A percentile compares a stretch with the other conserved stretches of the same genome.
Evolutionary conservation across 2,888 invertebrate species (phyloP).

Genomic region (Drosophila tanythrix): DNA sequence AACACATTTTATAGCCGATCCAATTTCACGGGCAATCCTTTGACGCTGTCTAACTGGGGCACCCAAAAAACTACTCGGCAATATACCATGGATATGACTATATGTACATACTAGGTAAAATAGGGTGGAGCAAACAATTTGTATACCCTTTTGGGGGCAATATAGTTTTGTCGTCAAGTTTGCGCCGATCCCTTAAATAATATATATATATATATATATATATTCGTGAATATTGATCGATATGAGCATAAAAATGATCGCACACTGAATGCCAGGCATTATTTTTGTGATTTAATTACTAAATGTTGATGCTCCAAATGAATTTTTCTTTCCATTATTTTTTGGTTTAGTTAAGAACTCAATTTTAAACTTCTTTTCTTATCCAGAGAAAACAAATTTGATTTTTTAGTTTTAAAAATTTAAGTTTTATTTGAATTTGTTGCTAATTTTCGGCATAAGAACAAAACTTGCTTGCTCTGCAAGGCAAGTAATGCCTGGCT

Average conservation of each 20-base stretch:
- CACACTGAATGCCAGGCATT: too few relatives aligned
- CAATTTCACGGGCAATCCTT: constrained; percentile 76
- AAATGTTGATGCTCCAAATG: not conserved
- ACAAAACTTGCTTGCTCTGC: not conserved
- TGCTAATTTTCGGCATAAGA: not conserved
- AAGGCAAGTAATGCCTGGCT: not conserved
- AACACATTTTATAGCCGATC: constrained; percentile 69
- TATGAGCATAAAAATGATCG: not conserved
- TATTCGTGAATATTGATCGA: not conserved
- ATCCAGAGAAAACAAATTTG: not conserved
- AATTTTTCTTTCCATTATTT: not conserved
- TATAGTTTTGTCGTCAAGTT: not conserved
- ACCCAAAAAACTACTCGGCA: constrained; percentile 4
- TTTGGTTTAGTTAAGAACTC: not conserved
- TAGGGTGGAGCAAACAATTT: not conserved
- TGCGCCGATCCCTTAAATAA: not conserved
- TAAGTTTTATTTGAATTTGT: too few relatives aligned
- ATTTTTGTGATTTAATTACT: not conserved
- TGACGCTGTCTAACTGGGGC: constrained; percentile 52
- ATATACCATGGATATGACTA: not conserved
- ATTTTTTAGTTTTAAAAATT: not conserved
- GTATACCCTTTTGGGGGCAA: not conserved
- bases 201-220: not conserved
- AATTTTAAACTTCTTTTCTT: not conserved
- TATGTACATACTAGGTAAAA: constrained; percentile 2